A percentile compares a stretch with the other conserved stretches of the same genome.
Evolutionary conservation across 2,888 invertebrate species (phyloP).

Genomic region (Eupithecia exiguata): DNA sequence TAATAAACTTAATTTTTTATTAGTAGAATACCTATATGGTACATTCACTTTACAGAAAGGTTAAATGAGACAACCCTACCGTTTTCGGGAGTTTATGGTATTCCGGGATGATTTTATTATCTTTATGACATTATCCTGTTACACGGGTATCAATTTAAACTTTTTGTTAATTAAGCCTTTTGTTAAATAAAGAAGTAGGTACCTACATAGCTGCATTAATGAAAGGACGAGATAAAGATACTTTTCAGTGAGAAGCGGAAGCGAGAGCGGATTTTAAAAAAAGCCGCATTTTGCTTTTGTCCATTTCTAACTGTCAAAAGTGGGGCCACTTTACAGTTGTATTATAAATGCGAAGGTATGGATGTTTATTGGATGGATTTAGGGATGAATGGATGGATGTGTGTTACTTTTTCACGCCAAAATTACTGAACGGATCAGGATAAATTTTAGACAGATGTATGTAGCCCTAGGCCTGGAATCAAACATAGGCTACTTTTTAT

Average conservation of each 20-base stretch:
- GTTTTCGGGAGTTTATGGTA: background rate
- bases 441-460: too few species aligned
- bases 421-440: too few species aligned
- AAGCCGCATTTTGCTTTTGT: too few species aligned
- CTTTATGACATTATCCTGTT: conserved; percentile 11
- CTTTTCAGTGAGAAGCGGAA: background rate
- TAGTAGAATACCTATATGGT: background rate
- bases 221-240: background rate
- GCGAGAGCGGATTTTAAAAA: background rate
- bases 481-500: too few species aligned
- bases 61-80: conserved; percentile 21
- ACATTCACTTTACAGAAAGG: background rate
- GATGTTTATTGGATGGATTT: too few species aligned
- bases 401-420: too few species aligned
- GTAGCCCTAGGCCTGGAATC: too few species aligned
- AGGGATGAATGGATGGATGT: too few species aligned
- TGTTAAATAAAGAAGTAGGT: background rate
- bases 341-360: too few species aligned
- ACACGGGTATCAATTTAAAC: conserved; percentile 23
- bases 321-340: background rate
- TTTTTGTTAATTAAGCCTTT: conserved; percentile 13
- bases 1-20: background rate
- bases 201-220: background rate
- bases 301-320: background rate
- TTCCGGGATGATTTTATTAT: conserved; percentile 22